Percentiles rank a stretch among this genome's conserved stretches.
Conservation (phyloP, 2,888 invertebrate genomes). For the Hoplodrina blanda region DNA sequence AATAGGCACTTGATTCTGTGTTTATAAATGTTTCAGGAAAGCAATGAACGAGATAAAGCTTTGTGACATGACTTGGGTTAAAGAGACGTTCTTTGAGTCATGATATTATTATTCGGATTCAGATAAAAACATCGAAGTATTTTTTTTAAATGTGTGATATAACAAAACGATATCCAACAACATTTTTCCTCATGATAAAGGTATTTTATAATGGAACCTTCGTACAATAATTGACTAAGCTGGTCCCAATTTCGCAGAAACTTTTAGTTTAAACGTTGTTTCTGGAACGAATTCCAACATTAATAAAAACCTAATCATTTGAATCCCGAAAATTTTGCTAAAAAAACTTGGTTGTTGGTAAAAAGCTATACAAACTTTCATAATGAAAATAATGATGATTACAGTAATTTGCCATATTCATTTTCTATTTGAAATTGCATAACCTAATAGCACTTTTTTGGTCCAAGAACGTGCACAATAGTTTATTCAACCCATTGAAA, state of each 20-base stretch:
- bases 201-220: constrained; percentile 12
- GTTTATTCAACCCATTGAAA: constrained; percentile 55
- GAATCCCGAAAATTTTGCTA: neutral
- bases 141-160: neutral
- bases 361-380: constrained; percentile 36
- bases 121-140: neutral
- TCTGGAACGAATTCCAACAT: constrained; percentile 11
- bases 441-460: constrained; percentile 29
- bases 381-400: constrained; percentile 60
- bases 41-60: neutral
- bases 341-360: constrained; percentile 28
- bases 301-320: neutral
- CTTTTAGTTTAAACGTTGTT: constrained; percentile 16
- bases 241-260: constrained; percentile 21
- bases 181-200: neutral
- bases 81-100: constrained; percentile 10
- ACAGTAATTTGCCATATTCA: constrained; percentile 31
- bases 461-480: constrained; percentile 15
- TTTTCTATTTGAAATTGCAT: constrained; percentile 31
- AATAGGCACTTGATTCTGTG: no score
- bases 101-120: neutral
- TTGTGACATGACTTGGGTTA: neutral
- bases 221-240: neutral
- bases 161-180: neutral
- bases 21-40: neutral